phyloP scores from a whole-genome alignment of 2,888 invertebrate genomes.

The Harmothoe impar region DNA sequence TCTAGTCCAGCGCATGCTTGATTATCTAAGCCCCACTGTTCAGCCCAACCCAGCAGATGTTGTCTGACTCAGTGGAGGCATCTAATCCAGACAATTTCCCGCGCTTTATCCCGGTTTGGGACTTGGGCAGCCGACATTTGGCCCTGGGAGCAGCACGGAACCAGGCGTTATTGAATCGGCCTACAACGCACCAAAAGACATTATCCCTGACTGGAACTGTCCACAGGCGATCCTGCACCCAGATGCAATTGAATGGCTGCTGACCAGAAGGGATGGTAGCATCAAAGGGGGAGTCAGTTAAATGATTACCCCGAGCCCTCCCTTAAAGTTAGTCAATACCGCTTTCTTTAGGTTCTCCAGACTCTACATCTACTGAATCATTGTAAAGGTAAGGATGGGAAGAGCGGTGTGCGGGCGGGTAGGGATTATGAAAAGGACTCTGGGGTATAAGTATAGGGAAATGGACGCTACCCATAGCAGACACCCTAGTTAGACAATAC shows the following conservation, averaged over 20 bases:
- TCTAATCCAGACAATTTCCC: slow-evolving; percentile 12
- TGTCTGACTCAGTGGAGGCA: neutral
- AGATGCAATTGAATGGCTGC: slow-evolving; percentile 4
- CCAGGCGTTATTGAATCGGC: neutral
- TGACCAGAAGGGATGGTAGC: neutral
- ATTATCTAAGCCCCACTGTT: neutral
- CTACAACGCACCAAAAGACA: neutral
- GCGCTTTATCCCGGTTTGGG: neutral
- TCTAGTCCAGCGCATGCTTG: too few species aligned
- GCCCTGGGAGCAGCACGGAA: neutral
- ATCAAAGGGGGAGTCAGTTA: neutral
- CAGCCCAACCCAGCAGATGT: neutral
- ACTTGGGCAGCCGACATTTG: slow-evolving; percentile 15
- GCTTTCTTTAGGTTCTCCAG: neutral
- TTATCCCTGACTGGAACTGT: neutral
- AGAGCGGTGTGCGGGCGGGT: too few species aligned
- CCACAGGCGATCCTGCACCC: neutral
- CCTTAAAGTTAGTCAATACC: neutral
- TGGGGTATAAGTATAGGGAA: too few species aligned
- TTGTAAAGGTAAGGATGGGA: too few species aligned
- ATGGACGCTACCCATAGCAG: too few species aligned
- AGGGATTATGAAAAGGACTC: too few species aligned
- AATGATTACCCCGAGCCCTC: neutral
- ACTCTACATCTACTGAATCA: too few species aligned
- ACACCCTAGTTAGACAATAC: too few species aligned